Base-by-base conservation (phyloP, 2,888 invertebrate genomes). In the Sturmia bella region DNA sequence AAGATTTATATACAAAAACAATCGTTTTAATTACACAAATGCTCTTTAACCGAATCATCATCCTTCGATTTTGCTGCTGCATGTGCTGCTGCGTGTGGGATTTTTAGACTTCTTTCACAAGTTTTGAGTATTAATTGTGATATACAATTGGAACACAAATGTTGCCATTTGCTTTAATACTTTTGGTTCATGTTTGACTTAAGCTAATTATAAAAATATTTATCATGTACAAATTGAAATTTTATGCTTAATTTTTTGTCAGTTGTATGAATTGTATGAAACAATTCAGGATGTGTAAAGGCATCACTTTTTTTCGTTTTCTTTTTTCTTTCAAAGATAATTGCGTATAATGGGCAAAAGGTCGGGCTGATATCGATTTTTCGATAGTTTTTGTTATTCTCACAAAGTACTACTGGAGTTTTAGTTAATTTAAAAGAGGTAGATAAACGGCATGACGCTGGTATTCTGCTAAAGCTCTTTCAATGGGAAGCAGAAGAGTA, bases 61-160 rank as follows among this genome's bases (percentile, higher is more conserved):
- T 52, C n/a, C 27, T 48, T 74, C 24, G 24, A 19, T 48, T 48
- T 24, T 17, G 68, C 13, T 13, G 9, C 7, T 11, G 41, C 12
- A 24, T 41, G 17, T 27, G 43, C 11, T 13, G n/a, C n/a, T n/a
- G n/a, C n/a, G n/a, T 7, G 32, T 3, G 12, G 11, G 59, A 50
- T 45, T 64, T 37, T 50, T 39, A 21, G 37, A 24, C 11, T 24
- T 72, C 52, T 50, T 66, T 66, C 48, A 77, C 76, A 66, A 72
- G 52, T 66, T 78, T 66, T 75, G 74, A 78, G 75, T 78, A 78
- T 78, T 82, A 78, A 78, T 78, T 78, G 61, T 64, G 24, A 24
- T 66, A 24, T 39, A 70, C 59, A 70, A 70, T 78, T 82, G 19
- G 32, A 70, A 59, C 64, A 43, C 78, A 74, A 82, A 52, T 82